Conservation (phyloP, 2,797 vertebrate genomes). For the Microctenopoma steveboyesi region DNA sequence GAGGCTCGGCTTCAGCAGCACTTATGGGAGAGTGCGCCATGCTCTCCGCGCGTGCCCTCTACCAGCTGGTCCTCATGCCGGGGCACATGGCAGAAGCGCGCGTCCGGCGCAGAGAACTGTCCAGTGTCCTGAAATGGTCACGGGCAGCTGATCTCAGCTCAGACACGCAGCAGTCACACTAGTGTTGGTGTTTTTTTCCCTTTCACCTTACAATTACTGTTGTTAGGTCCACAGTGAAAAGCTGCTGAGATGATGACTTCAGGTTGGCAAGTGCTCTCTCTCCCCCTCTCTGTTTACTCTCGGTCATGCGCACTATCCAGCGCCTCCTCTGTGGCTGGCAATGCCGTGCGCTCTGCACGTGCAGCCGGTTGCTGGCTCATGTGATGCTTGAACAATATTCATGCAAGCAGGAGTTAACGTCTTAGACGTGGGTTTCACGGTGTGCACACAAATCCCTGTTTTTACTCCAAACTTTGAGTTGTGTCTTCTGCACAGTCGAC, state of each 20-base stretch:
- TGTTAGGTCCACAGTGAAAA: constrained; percentile 17
- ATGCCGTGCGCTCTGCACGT: constrained; percentile 69
- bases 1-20: constrained; percentile 41
- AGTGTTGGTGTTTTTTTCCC: neutral
- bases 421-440: constrained; percentile 28
- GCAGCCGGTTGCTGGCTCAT: constrained; percentile 65
- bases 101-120: constrained; percentile 68
- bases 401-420: constrained; percentile 55
- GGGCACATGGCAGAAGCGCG: constrained; percentile 29
- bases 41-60: constrained; percentile 35
- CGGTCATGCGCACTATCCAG: constrained; percentile 73
- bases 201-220: constrained; percentile 2
- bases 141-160: neutral
- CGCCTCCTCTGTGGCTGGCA: constrained; percentile 55
- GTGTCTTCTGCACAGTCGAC: neutral
- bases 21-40: constrained; percentile 47
- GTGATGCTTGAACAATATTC: constrained; percentile 70
- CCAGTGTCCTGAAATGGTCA: constrained; percentile 80
- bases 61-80: constrained; percentile 23
- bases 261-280: constrained; percentile 33
- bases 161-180: neutral
- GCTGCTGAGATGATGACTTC: constrained; percentile 28
- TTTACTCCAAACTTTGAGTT: neutral
- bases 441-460: constrained; percentile 9
- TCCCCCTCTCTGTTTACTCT: constrained; percentile 35